phyloP scores from a whole-genome alignment of 2,113 vertebrate genomes.

The Solea solea region DNA sequence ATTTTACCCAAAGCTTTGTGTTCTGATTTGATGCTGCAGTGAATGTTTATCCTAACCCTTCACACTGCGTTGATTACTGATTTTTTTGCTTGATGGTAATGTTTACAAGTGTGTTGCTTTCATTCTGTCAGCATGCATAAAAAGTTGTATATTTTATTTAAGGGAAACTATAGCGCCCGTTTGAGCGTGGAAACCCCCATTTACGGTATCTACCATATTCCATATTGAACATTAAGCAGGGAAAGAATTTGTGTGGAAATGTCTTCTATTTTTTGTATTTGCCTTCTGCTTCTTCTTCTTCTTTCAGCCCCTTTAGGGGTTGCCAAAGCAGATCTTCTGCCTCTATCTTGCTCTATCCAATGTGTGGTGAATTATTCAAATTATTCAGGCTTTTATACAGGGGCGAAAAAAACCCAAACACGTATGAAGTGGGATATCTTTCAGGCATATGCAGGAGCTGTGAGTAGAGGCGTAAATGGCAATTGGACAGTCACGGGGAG shows the following conservation, averaged over 20 bases:
- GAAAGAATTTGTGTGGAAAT: conserved; percentile 46
- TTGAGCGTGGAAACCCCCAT: conserved; percentile 7
- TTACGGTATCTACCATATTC: conserved; percentile 28
- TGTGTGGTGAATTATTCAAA: conserved; percentile 38
- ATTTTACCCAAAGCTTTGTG: background rate
- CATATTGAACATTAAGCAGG: conserved; percentile 36
- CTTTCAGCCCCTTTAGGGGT: no score
- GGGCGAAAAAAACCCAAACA: no score
- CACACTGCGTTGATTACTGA: conserved; percentile 13
- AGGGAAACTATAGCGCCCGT: conserved; percentile 1
- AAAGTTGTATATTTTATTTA: conserved; percentile 11
- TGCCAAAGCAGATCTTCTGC: no score
- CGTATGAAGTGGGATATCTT: conserved; percentile 30
- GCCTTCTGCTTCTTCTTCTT: no score
- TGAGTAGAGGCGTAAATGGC: conserved; percentile 22
- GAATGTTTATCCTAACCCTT: conserved; percentile 13
- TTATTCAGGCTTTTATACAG: conserved; percentile 19
- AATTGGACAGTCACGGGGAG: conserved; percentile 7
- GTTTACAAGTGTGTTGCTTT: conserved; percentile 18
- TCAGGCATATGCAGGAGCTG: conserved; percentile 28
- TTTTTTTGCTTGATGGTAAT: background rate
- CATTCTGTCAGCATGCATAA: conserved; percentile 9
- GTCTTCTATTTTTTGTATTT: background rate
- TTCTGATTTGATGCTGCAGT: conserved; percentile 1
- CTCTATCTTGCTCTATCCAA: no score